Base-by-base conservation (phyloP, 1,140 invertebrate species). In the Anastrepha ludens region DNA sequence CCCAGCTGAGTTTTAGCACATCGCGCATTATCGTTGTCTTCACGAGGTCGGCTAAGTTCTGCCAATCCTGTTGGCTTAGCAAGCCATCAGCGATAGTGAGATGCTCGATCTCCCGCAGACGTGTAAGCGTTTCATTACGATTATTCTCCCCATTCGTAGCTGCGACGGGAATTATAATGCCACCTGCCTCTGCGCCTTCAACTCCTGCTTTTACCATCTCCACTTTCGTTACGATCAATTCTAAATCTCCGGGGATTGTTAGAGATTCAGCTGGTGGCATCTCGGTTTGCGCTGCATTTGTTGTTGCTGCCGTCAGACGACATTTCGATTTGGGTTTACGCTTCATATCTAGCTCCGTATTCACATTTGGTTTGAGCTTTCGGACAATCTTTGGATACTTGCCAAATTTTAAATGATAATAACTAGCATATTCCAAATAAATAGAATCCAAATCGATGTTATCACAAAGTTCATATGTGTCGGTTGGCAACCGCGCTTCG, bases 371-470 rank as follows among this genome's bases (percentile, higher is more conserved):
- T 0, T 60, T 87, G 0, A 90, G 78, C 86, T 94, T 96, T 93
- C 95, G 96, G 50, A 96, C 95, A 50, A 98, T 95, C 91, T 95
- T 96, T 0, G 98, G 98, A 91, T 97, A 96, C 93, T 97, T 97
- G 91, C 97, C 96, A 93, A 98, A 98, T 90, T 97, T 96, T 29
- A 97, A 94, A 89, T 96, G 95, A 93, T 98, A 98, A 94, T 97
- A 99, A 85, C 96, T 96, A 89, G 96, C 96, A 93, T 97, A 99
- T 89, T 99, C 98, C 94, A 97, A 95, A 70, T 99, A 93, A 87
- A 99, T 97, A 20, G 96, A 96, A 86, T 97, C 96, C 88, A 99
- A 93, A 91, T 98, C 97, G 87, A 99, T 96, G 90, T 99, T 99
- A 90, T 99, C 98, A 93, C 98, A 99, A 1, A 98, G 94, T 90